Conservation (phyloP, 2,113 vertebrate genomes). For the Podarcis cretensis region DNA sequence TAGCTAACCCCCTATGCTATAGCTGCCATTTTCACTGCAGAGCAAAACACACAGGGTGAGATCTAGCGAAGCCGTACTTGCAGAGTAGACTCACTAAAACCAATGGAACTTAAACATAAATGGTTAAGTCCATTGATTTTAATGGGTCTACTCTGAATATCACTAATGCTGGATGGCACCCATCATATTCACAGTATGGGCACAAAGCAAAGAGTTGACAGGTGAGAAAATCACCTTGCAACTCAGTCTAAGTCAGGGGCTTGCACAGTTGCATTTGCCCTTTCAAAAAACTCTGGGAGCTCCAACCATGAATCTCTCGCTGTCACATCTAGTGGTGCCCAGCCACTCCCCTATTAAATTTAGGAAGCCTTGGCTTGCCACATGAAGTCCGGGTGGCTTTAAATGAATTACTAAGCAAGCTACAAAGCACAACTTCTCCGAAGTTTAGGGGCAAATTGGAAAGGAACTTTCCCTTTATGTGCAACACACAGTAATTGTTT, state of each 20-base stretch:
- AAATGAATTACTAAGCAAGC: slow-evolving; percentile 8
- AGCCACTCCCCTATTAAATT: neutral
- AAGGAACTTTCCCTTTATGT: slow-evolving; percentile 2
- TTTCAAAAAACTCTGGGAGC: neutral
- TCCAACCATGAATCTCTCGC: neutral
- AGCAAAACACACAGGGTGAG: neutral
- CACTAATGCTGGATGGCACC: no score
- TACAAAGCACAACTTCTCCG: neutral
- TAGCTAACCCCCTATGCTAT: neutral
- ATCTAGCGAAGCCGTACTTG: no score
- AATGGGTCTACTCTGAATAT: no score
- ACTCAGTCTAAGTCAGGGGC: neutral
- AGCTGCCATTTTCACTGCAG: neutral
- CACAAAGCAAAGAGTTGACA: no score
- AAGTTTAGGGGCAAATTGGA: slow-evolving; percentile 1
- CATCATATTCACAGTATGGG: no score
- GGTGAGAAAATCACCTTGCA: neutral
- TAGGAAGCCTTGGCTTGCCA: neutral
- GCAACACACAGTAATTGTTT: slow-evolving; percentile 44
- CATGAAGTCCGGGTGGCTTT: slow-evolving; percentile 7
- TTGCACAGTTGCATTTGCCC: neutral
- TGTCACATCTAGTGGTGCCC: neutral
- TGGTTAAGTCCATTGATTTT: no score
- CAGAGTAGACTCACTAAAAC: no score
- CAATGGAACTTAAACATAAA: no score